Percentiles rank a stretch among this genome's conserved stretches.
phyloP scores from a whole-genome alignment of 1,140 invertebrate genomes.

The Coenobita brevimanus region DNA sequence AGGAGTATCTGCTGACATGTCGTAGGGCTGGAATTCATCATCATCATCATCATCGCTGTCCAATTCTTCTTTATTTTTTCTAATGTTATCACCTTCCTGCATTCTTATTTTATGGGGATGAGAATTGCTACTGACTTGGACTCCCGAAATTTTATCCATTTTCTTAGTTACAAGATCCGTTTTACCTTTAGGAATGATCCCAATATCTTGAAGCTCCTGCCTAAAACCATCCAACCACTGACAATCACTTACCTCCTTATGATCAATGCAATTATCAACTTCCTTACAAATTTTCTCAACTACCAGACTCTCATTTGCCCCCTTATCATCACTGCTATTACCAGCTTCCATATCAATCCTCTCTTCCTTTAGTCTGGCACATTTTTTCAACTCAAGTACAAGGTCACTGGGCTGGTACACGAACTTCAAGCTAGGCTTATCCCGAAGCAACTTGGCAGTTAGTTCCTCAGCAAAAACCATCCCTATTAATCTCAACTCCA shows the following conservation, averaged over 20 bases:
- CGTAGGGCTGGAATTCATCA: constrained; percentile 86
- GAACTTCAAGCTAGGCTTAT: constrained; percentile 73
- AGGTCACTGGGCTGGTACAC: constrained; percentile 72
- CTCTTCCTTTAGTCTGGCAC: no score
- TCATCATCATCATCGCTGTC: constrained; percentile 82
- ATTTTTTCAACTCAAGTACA: constrained; percentile 30
- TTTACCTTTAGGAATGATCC: constrained; percentile 23
- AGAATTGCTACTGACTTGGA: no score
- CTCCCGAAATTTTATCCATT: no score
- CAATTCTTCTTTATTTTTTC: constrained; percentile 3
- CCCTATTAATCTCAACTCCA: constrained; percentile 80
- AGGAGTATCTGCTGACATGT: constrained; percentile 85
- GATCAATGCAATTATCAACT: no score
- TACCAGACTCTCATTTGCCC: no score
- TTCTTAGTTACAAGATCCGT: neutral
- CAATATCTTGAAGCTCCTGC: constrained; percentile 4
- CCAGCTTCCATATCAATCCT: constrained; percentile 37
- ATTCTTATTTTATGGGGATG: no score
- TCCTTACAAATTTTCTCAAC: no score
- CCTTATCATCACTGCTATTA: constrained; percentile 29
- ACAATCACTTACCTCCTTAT: constrained; percentile 10
- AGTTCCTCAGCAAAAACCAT: constrained; percentile 87
- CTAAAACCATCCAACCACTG: constrained; percentile 54
- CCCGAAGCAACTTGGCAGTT: constrained; percentile 76
- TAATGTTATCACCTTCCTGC: no score